phyloP scores from a whole-genome alignment of 2,113 vertebrate species.

The Otocyon megalotis region DNA sequence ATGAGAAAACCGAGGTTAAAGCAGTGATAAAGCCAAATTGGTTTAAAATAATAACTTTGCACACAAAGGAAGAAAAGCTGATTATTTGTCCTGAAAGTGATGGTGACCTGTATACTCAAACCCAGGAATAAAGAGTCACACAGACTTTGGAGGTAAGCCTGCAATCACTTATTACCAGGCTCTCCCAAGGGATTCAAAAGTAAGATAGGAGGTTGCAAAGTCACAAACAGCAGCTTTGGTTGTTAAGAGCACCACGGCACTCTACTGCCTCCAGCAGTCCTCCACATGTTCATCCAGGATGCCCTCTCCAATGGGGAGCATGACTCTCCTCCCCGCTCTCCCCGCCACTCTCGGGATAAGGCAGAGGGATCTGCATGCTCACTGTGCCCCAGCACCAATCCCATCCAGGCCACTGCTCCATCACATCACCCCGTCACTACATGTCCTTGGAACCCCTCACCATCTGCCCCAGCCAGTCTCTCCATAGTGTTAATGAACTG shows the following conservation, averaged over 20 bases:
- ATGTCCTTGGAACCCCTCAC: not conserved
- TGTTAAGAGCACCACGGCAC: too few species aligned
- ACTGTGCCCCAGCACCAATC: not conserved
- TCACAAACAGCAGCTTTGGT: not conserved
- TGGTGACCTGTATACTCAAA: not conserved
- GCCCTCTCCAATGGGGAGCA: not conserved
- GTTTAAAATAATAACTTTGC: not conserved
- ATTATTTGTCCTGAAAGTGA: not conserved
- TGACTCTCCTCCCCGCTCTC: fast-evolving
- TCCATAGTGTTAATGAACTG: not conserved
- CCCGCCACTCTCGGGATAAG: not conserved
- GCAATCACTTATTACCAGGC: not conserved
- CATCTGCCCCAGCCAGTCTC: not conserved
- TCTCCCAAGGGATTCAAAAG: not conserved
- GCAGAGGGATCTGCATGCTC: not conserved
- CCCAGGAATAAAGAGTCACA: not conserved
- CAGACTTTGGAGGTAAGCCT: not conserved
- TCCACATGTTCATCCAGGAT: not conserved
- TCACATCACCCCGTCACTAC: too few species aligned
- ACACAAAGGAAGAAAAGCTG: not conserved
- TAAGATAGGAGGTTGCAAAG: not conserved
- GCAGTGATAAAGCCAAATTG: not conserved
- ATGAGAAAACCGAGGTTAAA: not conserved
- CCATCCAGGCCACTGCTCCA: not conserved
- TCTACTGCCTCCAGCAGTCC: not conserved